A percentile compares a stretch with the other conserved stretches of the same genome.
phyloP scores from a whole-genome alignment of 2,797 vertebrate species.

The Podarcis siculus region DNA sequence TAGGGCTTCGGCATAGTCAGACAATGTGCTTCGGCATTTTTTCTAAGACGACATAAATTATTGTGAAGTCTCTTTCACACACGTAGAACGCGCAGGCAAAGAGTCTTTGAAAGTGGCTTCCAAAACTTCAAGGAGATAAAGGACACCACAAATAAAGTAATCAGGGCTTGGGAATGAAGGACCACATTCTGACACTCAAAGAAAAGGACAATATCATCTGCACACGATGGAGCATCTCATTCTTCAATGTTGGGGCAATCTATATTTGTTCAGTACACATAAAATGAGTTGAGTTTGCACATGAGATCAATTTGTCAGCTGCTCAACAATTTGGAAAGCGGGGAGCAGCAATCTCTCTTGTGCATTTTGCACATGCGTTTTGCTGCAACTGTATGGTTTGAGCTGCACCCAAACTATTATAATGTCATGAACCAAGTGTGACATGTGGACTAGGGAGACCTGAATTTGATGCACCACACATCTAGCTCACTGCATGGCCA shows the following conservation, averaged over 20 bases:
- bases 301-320: not conserved
- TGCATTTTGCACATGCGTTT: no score
- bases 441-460: not conserved
- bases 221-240: not conserved
- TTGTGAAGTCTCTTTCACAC: not conserved
- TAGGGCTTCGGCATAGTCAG: not conserved
- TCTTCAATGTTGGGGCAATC: not conserved
- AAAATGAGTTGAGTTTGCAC: not conserved
- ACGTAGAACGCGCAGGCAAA: not conserved
- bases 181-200: not conserved
- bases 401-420: not conserved
- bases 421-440: not conserved
- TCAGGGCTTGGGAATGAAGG: not conserved
- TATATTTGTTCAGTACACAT: not conserved
- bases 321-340: not conserved
- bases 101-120: not conserved
- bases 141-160: not conserved
- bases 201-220: rapidly evolving
- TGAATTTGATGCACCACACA: not conserved
- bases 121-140: not conserved
- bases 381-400: not conserved
- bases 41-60: not conserved
- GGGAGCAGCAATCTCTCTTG: not conserved
- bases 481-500: not conserved
- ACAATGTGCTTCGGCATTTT: not conserved